Percentiles rank a stretch among this genome's conserved stretches.
phyloP scores from a whole-genome alignment of 37 sponge, comb jelly and placozoan species.

The Bolinopsis microptera region DNA sequence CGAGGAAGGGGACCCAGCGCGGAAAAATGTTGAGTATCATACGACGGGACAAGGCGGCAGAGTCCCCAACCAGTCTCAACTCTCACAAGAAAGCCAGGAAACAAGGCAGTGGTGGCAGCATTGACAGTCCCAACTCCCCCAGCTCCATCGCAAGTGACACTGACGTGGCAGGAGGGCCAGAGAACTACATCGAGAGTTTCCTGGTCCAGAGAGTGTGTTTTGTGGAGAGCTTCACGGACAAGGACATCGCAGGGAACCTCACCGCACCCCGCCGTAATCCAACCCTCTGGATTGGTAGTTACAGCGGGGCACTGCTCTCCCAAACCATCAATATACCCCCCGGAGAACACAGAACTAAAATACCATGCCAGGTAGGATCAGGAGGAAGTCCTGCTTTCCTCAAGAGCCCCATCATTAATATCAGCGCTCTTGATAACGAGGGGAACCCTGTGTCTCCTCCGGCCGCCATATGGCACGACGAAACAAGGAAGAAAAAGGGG shows the following conservation, averaged over 20 bases:
- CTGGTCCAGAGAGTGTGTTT: constrained; percentile 52
- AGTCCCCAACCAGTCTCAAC: constrained; percentile 30
- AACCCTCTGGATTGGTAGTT: constrained; percentile 59
- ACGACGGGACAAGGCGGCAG: constrained; percentile 21
- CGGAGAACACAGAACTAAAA: constrained; percentile 48
- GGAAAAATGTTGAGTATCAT: constrained; percentile 63
- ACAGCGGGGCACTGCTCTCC: constrained; percentile 56
- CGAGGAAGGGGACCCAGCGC: constrained; percentile 44
- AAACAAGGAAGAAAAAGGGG: constrained; percentile 4
- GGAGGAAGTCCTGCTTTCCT: constrained; percentile 62
- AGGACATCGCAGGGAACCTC: constrained; percentile 44
- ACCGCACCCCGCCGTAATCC: constrained; percentile 53
- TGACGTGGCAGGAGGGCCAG: neutral
- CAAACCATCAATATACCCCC: constrained; percentile 60
- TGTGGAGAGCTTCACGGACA: constrained; percentile 61
- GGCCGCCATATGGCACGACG: constrained; percentile 4
- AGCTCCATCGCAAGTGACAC: constrained; percentile 59
- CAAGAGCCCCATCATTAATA: constrained; percentile 37
- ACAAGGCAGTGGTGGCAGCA: constrained; percentile 62
- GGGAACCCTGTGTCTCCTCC: constrained; percentile 18
- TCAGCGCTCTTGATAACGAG: constrained; percentile 66
- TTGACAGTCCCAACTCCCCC: constrained; percentile 56
- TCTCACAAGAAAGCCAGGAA: constrained; percentile 65
- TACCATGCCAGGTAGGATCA: constrained; percentile 24
- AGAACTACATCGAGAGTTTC: constrained; percentile 22